Conservation (phyloP, 2,113 vertebrate species). For the Xerus inauris region DNA sequence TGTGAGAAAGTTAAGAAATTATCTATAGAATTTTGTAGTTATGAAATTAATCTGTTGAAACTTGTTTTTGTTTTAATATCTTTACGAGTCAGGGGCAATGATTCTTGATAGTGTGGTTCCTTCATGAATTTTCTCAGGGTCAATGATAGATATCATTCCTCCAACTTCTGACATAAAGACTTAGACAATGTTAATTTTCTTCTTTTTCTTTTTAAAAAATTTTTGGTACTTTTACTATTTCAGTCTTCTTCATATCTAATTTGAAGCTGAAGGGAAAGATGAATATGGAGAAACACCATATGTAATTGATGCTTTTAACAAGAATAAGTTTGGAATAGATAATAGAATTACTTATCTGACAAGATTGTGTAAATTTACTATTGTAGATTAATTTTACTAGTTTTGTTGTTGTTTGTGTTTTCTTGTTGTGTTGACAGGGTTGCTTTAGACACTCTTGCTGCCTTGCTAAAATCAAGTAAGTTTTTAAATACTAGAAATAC, state of each 20-base stretch:
- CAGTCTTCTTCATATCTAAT: conserved; percentile 14
- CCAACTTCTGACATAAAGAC: background rate
- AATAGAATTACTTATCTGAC: conserved; percentile 62
- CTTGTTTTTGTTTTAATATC: conserved; percentile 17
- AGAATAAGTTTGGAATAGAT: conserved; percentile 54
- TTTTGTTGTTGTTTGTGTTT: conserved; percentile 85
- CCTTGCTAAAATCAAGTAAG: conserved; percentile 99
- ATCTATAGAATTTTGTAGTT: conserved; percentile 36
- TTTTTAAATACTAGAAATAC: conserved; percentile 84
- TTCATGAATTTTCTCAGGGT: conserved; percentile 36
- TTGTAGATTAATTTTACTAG: conserved; percentile 83
- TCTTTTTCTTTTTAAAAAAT: conserved; percentile 20
- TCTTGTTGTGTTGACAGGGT: conserved; percentile 92
- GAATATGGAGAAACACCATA: background rate
- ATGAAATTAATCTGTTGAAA: background rate
- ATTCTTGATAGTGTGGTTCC: background rate
- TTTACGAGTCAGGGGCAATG: background rate
- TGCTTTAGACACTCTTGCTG: conserved; percentile 96
- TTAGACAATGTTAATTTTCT: conserved; percentile 44
- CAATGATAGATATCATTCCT: background rate
- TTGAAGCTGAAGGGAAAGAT: conserved; percentile 48
- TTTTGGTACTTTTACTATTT: conserved; percentile 1
- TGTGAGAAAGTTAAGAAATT: background rate
- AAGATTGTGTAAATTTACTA: conserved; percentile 73
- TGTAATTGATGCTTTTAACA: conserved; percentile 7